phyloP scores from a whole-genome alignment of 2,113 vertebrate genomes.

The Oriolus oriolus region DNA sequence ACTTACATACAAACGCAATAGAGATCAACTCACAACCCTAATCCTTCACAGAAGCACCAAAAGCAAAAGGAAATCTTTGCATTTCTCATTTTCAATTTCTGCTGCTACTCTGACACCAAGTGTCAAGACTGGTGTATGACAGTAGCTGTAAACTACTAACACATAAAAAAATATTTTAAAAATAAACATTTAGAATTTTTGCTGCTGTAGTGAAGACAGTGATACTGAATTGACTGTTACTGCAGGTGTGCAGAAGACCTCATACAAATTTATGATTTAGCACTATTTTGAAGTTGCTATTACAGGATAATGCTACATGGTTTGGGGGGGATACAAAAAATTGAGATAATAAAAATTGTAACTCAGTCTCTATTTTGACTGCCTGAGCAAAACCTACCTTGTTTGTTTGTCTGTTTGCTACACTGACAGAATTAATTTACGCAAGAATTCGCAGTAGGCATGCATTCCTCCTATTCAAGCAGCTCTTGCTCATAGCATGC shows the following conservation, averaged over 20 bases:
- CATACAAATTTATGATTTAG: background rate
- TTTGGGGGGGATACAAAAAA: background rate
- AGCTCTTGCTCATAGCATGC: background rate
- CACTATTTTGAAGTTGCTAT: background rate
- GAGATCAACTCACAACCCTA: background rate
- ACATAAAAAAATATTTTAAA: background rate
- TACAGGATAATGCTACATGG: background rate
- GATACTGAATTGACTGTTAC: background rate
- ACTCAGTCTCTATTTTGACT: background rate
- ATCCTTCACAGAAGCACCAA: background rate
- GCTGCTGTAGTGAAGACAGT: background rate
- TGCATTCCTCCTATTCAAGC: background rate
- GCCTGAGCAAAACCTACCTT: background rate
- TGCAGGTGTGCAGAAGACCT: background rate
- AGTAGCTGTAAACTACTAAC: background rate
- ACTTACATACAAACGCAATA: background rate
- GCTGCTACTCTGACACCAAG: constrained; percentile 62
- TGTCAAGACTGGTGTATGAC: constrained; percentile 39
- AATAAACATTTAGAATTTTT: background rate
- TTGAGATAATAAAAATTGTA: background rate
- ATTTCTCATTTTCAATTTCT: constrained; percentile 30
- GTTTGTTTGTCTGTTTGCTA: background rate
- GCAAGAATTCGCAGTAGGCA: background rate
- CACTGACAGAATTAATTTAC: background rate
- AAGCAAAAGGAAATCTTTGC: background rate